These are phyloP conservation scores for Tetrapedia diversipes DNA, from an alignment of 2,888 invertebrate genomes.

Conservation along the genomic window DNA sequence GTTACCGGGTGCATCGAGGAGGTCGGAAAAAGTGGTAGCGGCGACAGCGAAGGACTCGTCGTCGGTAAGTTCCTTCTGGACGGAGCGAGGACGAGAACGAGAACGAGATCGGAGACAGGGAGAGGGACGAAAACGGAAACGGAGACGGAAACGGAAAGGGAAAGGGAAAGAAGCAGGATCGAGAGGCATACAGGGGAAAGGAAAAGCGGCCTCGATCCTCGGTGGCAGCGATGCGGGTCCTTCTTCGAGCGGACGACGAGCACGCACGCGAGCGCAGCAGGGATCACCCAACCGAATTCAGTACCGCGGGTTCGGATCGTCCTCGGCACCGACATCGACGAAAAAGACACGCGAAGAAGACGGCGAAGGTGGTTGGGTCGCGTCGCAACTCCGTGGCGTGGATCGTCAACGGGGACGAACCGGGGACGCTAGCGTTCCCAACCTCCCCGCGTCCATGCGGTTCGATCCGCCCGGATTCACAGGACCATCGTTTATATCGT, in stretches of 20 bases:
- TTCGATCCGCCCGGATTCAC: slow-evolving; percentile 75
- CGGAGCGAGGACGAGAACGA: slow-evolving; percentile 33
- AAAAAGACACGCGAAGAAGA: background rate
- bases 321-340: slow-evolving; percentile 27
- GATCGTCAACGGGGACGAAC: slow-evolving; percentile 67
- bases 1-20: background rate
- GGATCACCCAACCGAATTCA: slow-evolving; percentile 64
- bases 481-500: slow-evolving; percentile 74
- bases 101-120: background rate
- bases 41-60: background rate
- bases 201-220: slow-evolving; percentile 80
- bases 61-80: background rate
- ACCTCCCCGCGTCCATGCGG: slow-evolving; percentile 79
- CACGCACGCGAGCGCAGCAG: slow-evolving; percentile 71
- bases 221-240: slow-evolving; percentile 83
- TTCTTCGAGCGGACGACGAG: slow-evolving; percentile 79
- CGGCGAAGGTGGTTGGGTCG: slow-evolving; percentile 4
- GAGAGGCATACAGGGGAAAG: slow-evolving; percentile 56
- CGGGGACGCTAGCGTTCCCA: slow-evolving; percentile 76
- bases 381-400: slow-evolving; percentile 30
- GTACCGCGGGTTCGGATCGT: slow-evolving; percentile 38
- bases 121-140: too few species aligned
- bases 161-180: slow-evolving; percentile 19
- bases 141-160: background rate
- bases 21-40: slow-evolving; percentile 21